Evolutionary conservation across 2,113 vertebrate genomes (phyloP).

Genomic region (Eretmochelys imbricata): DNA sequence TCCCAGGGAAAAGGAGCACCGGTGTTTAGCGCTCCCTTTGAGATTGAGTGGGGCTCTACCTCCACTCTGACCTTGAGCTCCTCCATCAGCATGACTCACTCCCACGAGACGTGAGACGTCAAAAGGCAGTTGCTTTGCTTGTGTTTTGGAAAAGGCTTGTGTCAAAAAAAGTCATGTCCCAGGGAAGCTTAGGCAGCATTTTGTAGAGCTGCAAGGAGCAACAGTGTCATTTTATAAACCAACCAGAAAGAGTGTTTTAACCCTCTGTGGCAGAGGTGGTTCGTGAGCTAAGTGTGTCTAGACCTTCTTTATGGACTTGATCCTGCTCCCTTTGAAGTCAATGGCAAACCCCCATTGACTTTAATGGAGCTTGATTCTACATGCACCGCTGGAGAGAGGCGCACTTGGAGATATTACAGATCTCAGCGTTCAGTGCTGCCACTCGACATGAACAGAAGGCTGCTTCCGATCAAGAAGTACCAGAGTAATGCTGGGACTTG

Average conservation of each 20-base stretch:
- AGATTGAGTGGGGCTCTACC: not conserved
- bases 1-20: not conserved
- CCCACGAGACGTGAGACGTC: not conserved
- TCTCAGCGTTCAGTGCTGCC: not conserved
- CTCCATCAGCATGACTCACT: not conserved
- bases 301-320: not conserved
- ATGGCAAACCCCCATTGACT: not conserved
- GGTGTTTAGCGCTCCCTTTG: not conserved
- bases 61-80: not conserved
- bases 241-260: not conserved
- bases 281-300: not conserved
- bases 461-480: not conserved
- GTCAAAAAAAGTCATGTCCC: not conserved
- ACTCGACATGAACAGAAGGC: not conserved
- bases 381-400: not conserved
- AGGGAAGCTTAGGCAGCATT: not conserved
- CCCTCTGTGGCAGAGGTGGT: not conserved
- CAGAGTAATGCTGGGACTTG: not conserved
- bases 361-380: not conserved
- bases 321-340: not conserved
- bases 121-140: not conserved
- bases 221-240: not conserved
- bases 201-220: not conserved
- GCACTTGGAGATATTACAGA: not conserved
- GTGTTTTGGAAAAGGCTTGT: slow-evolving; percentile 19